phyloP scores from a whole-genome alignment of 2,888 invertebrate species.

The Tenthredo mesomela region DNA sequence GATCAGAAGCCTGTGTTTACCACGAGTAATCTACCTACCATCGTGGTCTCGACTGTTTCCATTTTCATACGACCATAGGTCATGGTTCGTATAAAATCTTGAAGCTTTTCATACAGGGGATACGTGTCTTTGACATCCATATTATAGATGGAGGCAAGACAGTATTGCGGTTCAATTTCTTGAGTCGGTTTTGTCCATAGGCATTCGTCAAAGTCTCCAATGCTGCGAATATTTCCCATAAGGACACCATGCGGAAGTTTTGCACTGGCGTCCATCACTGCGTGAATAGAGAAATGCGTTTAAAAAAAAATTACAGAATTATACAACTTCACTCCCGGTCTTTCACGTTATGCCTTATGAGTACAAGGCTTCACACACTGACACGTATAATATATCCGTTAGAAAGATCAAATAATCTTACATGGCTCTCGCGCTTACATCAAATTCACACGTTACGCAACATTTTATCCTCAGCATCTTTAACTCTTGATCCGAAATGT shows the following conservation, averaged over 20 bases:
- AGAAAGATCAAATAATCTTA: constrained; percentile 4
- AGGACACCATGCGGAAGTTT: constrained; percentile 58
- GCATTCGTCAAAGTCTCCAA: constrained; percentile 60
- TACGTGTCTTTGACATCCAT: constrained; percentile 30
- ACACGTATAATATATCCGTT: not conserved
- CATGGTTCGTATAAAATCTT: constrained; percentile 1
- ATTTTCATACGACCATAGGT: constrained; percentile 44
- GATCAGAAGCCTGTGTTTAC: not conserved
- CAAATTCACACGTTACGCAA: constrained; percentile 22
- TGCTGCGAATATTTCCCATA: constrained; percentile 58
- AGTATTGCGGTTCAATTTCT: constrained; percentile 52
- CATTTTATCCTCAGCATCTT: not conserved
- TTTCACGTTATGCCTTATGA: not conserved
- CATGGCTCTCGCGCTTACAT: not conserved
- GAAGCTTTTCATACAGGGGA: constrained; percentile 32
- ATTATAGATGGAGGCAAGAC: constrained; percentile 46
- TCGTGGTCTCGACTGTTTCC: constrained; percentile 40
- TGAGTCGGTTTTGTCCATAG: constrained; percentile 45
- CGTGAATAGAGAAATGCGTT: constrained; percentile 1
- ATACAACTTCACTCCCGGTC: constrained; percentile 12
- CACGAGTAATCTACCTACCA: not conserved
- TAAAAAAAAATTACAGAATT: not conserved
- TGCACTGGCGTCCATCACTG: constrained; percentile 59
- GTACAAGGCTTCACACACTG: not conserved
- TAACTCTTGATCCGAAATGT: constrained; percentile 11